Conservation (phyloP, 37 sponge, comb jelly and placozoan genomes). For the Hormiphora californensis region DNA sequence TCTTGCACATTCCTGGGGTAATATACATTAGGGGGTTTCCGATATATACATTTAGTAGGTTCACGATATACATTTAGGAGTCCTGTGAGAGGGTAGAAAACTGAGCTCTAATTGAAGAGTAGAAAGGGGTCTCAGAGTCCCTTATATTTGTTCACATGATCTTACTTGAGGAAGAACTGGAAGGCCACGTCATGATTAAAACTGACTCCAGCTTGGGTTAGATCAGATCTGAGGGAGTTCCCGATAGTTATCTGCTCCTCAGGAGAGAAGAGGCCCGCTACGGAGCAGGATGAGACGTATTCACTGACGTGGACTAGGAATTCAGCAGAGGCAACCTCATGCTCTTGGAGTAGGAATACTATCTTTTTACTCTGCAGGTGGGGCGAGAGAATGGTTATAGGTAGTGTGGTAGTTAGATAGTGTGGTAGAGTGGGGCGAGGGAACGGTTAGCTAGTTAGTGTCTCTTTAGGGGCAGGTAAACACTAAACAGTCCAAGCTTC, state of each 20-base stretch:
- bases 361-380: constrained; percentile 41
- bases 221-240: constrained; percentile 66
- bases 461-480: too few species aligned
- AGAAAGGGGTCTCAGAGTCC: too few species aligned
- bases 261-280: constrained; percentile 64
- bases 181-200: constrained; percentile 64
- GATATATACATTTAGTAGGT: too few species aligned
- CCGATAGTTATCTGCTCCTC: constrained; percentile 68
- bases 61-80: too few species aligned
- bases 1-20: constrained; percentile 53
- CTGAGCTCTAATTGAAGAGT: too few species aligned
- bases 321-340: constrained; percentile 55
- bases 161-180: constrained; percentile 76
- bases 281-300: constrained; percentile 65
- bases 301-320: constrained; percentile 64
- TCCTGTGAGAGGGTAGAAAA: too few species aligned
- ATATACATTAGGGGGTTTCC: too few species aligned
- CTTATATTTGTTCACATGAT: too few species aligned
- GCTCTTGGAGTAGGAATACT: constrained; percentile 50
- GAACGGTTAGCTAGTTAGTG: too few species aligned
- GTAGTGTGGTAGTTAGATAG: neutral
- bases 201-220: constrained; percentile 63
- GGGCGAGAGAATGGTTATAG: neutral
- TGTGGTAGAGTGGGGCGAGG: neutral
- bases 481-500: too few species aligned